Percentiles rank a stretch among this genome's conserved stretches.
These are phyloP conservation scores for Stegastes partitus DNA, from an alignment of 2,113 vertebrate species.

Conservation along the genomic window DNA sequence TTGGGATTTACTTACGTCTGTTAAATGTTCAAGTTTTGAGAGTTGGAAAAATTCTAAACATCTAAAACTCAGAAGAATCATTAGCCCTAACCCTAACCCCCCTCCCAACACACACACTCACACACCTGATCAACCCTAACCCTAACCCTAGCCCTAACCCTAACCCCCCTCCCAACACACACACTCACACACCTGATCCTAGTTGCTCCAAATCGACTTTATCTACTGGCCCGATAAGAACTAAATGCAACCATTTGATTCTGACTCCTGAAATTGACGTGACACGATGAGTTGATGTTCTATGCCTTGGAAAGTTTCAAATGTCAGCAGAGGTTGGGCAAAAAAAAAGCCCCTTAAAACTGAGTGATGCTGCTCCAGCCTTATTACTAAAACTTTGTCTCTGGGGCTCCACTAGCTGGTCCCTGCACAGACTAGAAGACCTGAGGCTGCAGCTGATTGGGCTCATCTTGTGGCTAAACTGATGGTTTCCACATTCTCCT, in stretches of 20 bases:
- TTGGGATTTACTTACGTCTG: no score
- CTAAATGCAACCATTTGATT: neutral
- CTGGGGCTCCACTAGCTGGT: conserved; percentile 11
- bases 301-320: conserved; percentile 9
- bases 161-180: no score
- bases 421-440: neutral
- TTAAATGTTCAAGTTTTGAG: no score
- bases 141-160: no score
- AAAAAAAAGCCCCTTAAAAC: neutral
- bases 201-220: no score
- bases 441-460: conserved; percentile 29
- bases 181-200: no score
- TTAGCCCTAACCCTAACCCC: no score
- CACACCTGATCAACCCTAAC: no score
- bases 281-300: neutral
- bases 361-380: conserved; percentile 8
- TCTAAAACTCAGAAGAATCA: no score
- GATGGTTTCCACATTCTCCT: conserved; percentile 24
- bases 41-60: no score
- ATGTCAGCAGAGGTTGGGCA: neutral
- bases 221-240: neutral
- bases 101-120: no score
- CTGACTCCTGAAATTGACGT: neutral
- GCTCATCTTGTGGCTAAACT: conserved; percentile 19
- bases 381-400: conserved; percentile 20